phyloP scores from a whole-genome alignment of 2,888 invertebrate species.

The Caenorhabditis afra region DNA sequence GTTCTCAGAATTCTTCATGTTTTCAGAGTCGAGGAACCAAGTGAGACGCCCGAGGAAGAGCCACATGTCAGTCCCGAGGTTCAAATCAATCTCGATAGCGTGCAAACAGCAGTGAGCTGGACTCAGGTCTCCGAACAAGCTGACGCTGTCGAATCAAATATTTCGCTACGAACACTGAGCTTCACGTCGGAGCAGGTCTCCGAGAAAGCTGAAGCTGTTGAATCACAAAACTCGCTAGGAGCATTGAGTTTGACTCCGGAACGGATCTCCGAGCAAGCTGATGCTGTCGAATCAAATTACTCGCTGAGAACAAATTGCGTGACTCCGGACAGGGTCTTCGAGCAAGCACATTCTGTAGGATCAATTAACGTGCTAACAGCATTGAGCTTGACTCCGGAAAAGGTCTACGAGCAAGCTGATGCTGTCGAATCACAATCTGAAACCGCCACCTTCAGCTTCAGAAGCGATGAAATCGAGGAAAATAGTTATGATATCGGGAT shows the following conservation, averaged over 20 bases:
- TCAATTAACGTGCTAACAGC: background rate
- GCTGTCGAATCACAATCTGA: background rate
- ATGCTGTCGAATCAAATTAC: background rate
- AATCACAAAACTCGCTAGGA: background rate
- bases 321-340: background rate
- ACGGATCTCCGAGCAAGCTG: background rate
- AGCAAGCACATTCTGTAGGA: background rate
- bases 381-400: constrained; percentile 1
- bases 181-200: background rate
- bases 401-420: background rate
- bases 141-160: background rate
- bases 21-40: background rate
- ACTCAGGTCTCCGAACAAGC: background rate
- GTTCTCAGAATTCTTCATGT: background rate
- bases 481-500: background rate
- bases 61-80: background rate
- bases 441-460: no score
- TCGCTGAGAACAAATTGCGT: background rate
- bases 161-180: background rate
- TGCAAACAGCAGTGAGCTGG: background rate
- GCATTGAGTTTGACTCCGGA: constrained; percentile 1
- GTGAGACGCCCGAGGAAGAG: background rate
- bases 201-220: background rate
- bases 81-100: background rate
- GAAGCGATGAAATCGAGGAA: constrained; percentile 1